Base-by-base conservation (phyloP, 2,888 invertebrate species). In the Lymantria dispar region DNA sequence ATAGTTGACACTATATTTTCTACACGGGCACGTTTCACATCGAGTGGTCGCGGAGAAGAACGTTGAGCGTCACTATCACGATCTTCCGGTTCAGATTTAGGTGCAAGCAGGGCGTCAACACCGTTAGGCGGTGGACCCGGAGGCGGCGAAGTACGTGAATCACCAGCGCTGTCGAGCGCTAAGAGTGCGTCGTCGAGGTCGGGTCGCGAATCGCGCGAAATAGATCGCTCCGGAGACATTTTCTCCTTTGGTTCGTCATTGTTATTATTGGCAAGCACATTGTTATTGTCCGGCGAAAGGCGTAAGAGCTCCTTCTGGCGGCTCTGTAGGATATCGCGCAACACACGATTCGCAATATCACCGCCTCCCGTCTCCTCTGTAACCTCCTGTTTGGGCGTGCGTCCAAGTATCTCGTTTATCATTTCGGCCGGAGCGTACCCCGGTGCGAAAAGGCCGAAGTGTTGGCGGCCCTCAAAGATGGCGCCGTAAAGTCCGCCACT, bases 1-100 rank as follows among this genome's bases (percentile, higher is more conserved):
- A 98, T 98, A 63, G 96, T 96, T 65, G 97, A 97, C 70, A 98
- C 97, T 74, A 98, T 98, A 85, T 97, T 98, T 90, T 98, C 98
- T 62, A 98, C 98, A 68, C 98, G 95, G 41, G 98, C 98, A 70
- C 98, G 95, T 87, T 98, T 98, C 76, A 96, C 95, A 82, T 97
- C 97, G 60, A 95, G 93, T 66, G 95, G 95, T 58, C 88, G 83
- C 68, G 92, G 90, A 31, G 90, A 90, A 47, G 89, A 84, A 52
- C 92, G 88, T 62, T 94, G 94, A 70, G 93, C 92, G 76, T 92
- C 92, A 79, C 92, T 91, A 67, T 93, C 93, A 65, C 88, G 87
- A 72, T 93, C 93, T 74, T 94, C 94, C 54, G 94, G 93, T 78
- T 94, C 94, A 65, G 94, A 93, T 80, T 95, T 94, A 71, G 94